Base-by-base conservation (phyloP, 2,797 vertebrate species). In the Etheostoma nigrum region DNA sequence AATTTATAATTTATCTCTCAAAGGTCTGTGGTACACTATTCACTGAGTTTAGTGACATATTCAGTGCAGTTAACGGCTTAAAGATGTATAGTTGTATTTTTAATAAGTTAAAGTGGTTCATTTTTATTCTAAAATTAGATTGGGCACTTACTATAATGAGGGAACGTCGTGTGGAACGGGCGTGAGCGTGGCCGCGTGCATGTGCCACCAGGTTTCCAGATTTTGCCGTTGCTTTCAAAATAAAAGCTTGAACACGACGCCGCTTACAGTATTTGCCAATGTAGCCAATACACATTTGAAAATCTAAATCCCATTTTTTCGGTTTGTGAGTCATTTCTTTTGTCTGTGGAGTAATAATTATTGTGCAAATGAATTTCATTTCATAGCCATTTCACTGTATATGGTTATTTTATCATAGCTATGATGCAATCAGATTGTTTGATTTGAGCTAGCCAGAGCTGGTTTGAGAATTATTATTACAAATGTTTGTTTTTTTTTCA, bases 211-310 rank as follows among this genome's bases (percentile, higher is more conserved):
- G 10, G 40, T 51, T 61, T 42, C 19, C 45, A 54, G 5, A 33
- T 5, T 12, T 49, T 7, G 12, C 48, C 25, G 4, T 33, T 49
- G 1, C 48, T 47, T 82, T 79, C 79, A 82, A 78, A 78, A 51
- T 80, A 88, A 84, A 80, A 78, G 68, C 64, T 18, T 25, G 1
- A 16, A 11, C 6, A 18, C 4, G 2, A 23, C 2, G 3, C n/a
- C 1, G 9, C 0, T 6, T 6, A 2, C 8, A 6, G 2, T 7
- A 14, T 44, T 45, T 5, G 7, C 4, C 2, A 7, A 7, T 15
- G 9, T 15, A 25, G 5, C 2, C 16, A 27, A 25, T 40, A 13
- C 8, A 1, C 27, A 44, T 49, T 11, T n/a, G 44, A 4, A 40
- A 36, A 19, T 4, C 13, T 16, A 64, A 27, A 16, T 53, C 1